Evolutionary conservation across 2,888 invertebrate species (phyloP), one percentile per base, ranked within the genome.

Genomic region (Trissolcus japonicus): DNA sequence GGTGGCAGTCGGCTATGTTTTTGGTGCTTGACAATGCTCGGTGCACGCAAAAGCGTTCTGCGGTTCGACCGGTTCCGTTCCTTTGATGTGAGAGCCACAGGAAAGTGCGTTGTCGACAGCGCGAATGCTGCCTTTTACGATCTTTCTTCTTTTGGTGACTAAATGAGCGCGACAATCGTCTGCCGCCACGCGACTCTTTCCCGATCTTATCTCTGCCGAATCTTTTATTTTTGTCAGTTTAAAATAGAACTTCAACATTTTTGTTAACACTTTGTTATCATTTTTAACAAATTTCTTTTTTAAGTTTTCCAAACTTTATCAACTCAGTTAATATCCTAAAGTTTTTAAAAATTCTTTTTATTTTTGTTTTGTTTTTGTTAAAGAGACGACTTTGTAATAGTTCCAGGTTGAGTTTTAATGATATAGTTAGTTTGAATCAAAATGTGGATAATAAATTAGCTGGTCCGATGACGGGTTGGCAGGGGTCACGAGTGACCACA

Each of bases 401-500:
- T 46, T 46, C 6, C 3, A 4, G 1, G 6, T 16, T 46, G 14
- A 46, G 46, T 16, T 14, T 16, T n/a, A 46, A 46, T 46, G 16
- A 46, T 46, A 11, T n/a, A 46, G 16, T 13, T 51, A 6, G 21
- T 43, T 16, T 50, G 68, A 69, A 77, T 77, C 68, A 77, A 63
- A 77, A 66, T 66, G 46, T 56, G 60, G 50, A 17, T 16, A 41
- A 51, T 77, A 68, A 77, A 78, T 78, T 78, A 73, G 69, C 65
- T 21, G 77, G 69, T 73, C 35, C 63, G 69, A 78, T 78, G 77
- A 78, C 77, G 68, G 69, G 77, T 73, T 35, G 46, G 68, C 50
- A 69, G 65, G 69, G 72, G 68, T 63, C 72, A 9, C 63, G 53
- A 55, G 41, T 55, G 43, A 35, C 76, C 76, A 77, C 72, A 77